Base-by-base conservation (phyloP, 2,888 invertebrate genomes). In the Neoitamus cyanurus region DNA sequence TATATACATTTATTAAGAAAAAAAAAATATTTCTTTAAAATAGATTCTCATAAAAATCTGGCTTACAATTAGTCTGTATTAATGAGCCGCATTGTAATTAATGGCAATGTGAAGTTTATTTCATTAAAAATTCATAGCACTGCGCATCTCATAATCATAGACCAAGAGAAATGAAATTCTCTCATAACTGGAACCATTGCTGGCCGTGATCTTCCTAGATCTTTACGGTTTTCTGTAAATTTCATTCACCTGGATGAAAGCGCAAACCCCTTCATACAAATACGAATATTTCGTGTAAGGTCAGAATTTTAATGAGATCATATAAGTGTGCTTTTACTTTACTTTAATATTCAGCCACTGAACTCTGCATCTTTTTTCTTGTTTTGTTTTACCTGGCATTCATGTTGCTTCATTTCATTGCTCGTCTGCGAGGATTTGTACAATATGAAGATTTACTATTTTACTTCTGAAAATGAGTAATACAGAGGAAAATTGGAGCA, bases 271-370 rank as follows among this genome's bases (percentile, higher is more conserved):
- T 5, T 58, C 15, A 58, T 15, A 58, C 15, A 7, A 34, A 15
- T 58, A 42, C 42, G 42, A 42, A 42, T 20, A 58, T 80, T 58
- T 80, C 75, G 31, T 80, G 78, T 58, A 58, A 80, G 78, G 78
- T 80, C 58, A 58, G 78, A 80, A 80, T 80, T 80, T 80, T 15
- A 80, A 80, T 80, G 78, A 80, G 78, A 80, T 28, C 58, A 80
- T 7, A 58, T 48, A 80, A 58, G 46, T 58, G 34, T 37, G 78
- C 48, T 80, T 77, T 48, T 80, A 80, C 58, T 58, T 80, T 31
- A 58, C 20, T 80, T 58, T 34, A 13, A 15, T 80, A 58, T 30
- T 31, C 30, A 80, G 78, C 28, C 78, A 31, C 31, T 80, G 58
- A 80, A 80, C 78, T 80, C 28, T 77, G 77, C 4, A 46, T 30